phyloP scores from a whole-genome alignment of 30 jellyfish, hydroid and myxozoan genomes.

The Catostylus mosaicus region DNA sequence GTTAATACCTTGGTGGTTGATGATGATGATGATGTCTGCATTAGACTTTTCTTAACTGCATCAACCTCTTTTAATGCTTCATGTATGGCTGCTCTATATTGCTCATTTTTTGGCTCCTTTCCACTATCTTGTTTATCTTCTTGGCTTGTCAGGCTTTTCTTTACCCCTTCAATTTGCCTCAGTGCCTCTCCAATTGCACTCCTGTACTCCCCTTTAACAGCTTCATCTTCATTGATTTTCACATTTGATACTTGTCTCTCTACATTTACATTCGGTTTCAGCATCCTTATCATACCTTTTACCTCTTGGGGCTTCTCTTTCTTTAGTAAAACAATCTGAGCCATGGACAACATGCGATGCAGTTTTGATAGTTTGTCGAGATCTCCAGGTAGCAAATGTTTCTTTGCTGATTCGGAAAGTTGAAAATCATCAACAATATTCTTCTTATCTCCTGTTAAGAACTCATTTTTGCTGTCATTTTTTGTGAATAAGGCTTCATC shows the following conservation, averaged over 20 bases:
- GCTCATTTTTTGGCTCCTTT: constrained; percentile 27
- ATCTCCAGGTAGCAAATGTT: constrained; percentile 62
- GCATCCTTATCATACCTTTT: constrained; percentile 48
- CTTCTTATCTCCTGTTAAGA: constrained; percentile 12
- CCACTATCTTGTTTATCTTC: constrained; percentile 24
- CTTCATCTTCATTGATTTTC: not conserved
- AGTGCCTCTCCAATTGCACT: constrained; percentile 53
- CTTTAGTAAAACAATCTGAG: constrained; percentile 33
- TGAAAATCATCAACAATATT: constrained; percentile 28
- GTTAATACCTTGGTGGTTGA: constrained; percentile 31
- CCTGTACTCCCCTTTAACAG: constrained; percentile 9
- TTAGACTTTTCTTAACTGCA: constrained; percentile 47
- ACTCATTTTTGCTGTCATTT: not conserved
- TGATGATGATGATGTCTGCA: constrained; percentile 52
- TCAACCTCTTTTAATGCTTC: constrained; percentile 58
- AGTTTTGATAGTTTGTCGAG: constrained; percentile 38
- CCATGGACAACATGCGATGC: constrained; percentile 41
- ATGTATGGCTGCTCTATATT: constrained; percentile 47
- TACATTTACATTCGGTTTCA: constrained; percentile 1
- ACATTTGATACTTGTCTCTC: not conserved
- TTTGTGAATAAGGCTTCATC: constrained; percentile 16
- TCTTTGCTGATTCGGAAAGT: constrained; percentile 57
- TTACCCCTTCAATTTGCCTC: constrained; percentile 52
- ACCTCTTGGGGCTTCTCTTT: constrained; percentile 36
- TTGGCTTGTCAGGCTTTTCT: constrained; percentile 33